Evolutionary conservation across 2,797 vertebrate species (phyloP), one percentile per base, ranked within the genome.

Genomic region (Chromobotia macracanthus): DNA sequence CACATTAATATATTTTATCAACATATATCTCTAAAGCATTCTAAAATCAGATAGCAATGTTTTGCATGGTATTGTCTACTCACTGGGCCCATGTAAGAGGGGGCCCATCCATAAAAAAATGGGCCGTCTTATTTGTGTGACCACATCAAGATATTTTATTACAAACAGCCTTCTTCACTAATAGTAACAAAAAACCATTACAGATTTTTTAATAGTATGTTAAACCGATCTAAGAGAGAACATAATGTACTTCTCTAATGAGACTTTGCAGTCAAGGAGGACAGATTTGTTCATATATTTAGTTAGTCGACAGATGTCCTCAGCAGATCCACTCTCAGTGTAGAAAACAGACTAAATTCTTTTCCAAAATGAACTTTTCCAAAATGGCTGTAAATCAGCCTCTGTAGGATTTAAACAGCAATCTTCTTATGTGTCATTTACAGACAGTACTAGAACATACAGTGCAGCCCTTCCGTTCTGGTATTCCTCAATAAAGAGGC

Each of bases 401-500:
- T 38, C 50, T 28, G 41, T 70, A 56, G 44, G 73, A 72, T 80
- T 80, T 35, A 41, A 80, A 70, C 50, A 66, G 65, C 63, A 66
- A 53, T 60, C 56, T 46, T 35, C 46, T 72, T 72, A 41, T n/a
- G 61, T 67, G 53, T 75, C 23, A 1, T 28, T 72, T 84, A 48
- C 48, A 25, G 48, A 35, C 31, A 79, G 65, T 11, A 72, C 25
- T 53, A 58, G 65, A 79, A 76, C 28, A 70, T 28, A 11, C 41
- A 4, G 58, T 60, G 15, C 28, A 12, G 28, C 68, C 18, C 44
- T 10, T 72, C 51, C 9, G 2, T n/a, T 46, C 25, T 56, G 13
- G 19, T 8, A 51, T 58, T 65, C 58, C 44, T 79, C 51, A 25
- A 44, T 53, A 46, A 28, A 67, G 75, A 72, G 25, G 1, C 5